Conservation (phyloP, 2,888 invertebrate species). For the Oithona nana region DNA sequence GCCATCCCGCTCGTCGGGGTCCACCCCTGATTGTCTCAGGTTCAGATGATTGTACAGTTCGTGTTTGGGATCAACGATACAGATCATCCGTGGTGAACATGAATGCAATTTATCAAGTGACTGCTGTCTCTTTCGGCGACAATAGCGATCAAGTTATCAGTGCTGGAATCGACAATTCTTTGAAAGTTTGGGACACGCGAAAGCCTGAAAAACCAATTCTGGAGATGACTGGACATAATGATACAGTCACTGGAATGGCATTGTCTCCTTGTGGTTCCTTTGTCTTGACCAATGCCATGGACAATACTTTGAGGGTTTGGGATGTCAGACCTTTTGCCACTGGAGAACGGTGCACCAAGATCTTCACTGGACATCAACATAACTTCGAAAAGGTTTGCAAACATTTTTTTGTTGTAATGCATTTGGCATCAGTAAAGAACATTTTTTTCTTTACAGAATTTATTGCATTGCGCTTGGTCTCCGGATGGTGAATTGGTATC, state of each 20-base stretch:
- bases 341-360: slow-evolving; percentile 74
- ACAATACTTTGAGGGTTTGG: slow-evolving; percentile 85
- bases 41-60: slow-evolving; percentile 81
- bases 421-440: slow-evolving; percentile 20
- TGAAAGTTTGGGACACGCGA: slow-evolving; percentile 91
- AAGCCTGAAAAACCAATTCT: slow-evolving; percentile 58
- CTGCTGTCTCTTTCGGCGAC: slow-evolving; percentile 79
- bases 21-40: slow-evolving; percentile 77
- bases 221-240: slow-evolving; percentile 75
- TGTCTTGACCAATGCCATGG: slow-evolving; percentile 88
- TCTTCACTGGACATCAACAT: slow-evolving; percentile 80
- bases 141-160: slow-evolving; percentile 85
- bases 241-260: slow-evolving; percentile 53
- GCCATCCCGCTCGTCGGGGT: slow-evolving; percentile 53
- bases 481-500: slow-evolving; percentile 75
- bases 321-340: slow-evolving; percentile 89
- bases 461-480: slow-evolving; percentile 81
- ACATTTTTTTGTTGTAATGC: too few species aligned
- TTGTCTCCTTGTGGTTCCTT: slow-evolving; percentile 39
- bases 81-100: slow-evolving; percentile 46
- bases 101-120: slow-evolving; percentile 38
- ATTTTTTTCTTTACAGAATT: slow-evolving; percentile 46
- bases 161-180: slow-evolving; percentile 88
- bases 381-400: slow-evolving; percentile 98
- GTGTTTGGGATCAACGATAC: slow-evolving; percentile 80